These are phyloP conservation scores for Galago senegalensis DNA, from an alignment of 2,797 vertebrate genomes.

Conservation along the genomic window DNA sequence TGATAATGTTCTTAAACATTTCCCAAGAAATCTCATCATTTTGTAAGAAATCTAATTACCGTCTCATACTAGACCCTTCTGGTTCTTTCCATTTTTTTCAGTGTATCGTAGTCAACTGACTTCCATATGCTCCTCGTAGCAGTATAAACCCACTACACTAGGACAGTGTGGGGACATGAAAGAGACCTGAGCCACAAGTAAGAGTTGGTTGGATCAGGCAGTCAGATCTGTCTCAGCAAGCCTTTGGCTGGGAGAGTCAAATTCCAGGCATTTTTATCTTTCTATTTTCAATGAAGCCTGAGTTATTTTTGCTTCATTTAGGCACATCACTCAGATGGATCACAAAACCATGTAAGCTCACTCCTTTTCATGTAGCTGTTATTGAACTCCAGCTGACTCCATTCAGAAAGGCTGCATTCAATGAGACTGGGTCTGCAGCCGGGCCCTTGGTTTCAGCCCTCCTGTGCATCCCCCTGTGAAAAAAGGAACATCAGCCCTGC, in stretches of 20 bases:
- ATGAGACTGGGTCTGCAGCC: not conserved
- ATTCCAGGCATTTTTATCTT: constrained; percentile 74
- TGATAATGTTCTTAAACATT: not conserved
- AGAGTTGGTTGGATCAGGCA: not conserved
- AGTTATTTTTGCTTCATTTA: constrained; percentile 73
- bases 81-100: not conserved
- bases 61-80: not conserved
- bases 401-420: constrained; percentile 18
- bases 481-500: not conserved
- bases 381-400: constrained; percentile 68
- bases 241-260: constrained; percentile 49
- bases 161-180: not conserved
- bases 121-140: not conserved
- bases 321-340: constrained; percentile 68
- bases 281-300: constrained; percentile 67
- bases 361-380: constrained; percentile 72
- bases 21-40: not conserved
- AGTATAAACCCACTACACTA: not conserved
- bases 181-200: not conserved
- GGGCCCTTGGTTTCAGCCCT: not conserved
- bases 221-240: constrained; percentile 42
- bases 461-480: not conserved
- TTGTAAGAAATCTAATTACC: not conserved
- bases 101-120: not conserved
- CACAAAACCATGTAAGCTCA: constrained; percentile 48